Conservation (phyloP, 2,888 invertebrate species). For the Sepioteuthis lessoniana region DNA sequence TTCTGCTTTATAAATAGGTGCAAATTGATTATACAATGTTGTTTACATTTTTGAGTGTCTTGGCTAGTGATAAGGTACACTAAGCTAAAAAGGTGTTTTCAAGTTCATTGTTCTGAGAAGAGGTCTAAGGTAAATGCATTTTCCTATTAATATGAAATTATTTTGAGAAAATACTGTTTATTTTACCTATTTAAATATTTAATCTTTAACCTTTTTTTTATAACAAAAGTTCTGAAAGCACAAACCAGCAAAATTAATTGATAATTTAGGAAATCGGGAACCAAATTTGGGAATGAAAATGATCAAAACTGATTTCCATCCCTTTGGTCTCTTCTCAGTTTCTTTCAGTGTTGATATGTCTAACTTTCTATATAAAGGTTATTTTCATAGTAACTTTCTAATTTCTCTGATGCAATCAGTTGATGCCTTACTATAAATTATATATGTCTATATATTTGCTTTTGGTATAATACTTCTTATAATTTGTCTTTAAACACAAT, state of each 20-base stretch:
- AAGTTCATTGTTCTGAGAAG: not conserved
- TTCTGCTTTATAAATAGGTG: not conserved
- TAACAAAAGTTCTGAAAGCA: not conserved
- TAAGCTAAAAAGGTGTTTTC: not conserved
- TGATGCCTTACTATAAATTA: not conserved
- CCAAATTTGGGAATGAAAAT: no score
- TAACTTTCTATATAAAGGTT: not conserved
- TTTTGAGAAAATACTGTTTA: no score
- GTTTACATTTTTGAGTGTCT: not conserved
- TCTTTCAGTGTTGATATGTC: not conserved
- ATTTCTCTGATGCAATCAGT: not conserved
- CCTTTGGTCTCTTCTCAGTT: not conserved
- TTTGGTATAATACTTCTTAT: no score
- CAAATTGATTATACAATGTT: not conserved
- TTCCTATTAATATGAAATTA: no score
- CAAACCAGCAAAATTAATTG: not conserved
- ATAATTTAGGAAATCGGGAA: not conserved
- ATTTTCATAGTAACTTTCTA: not conserved
- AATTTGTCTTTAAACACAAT: no score
- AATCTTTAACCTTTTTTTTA: not conserved
- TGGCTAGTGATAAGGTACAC: not conserved
- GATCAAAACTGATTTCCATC: not conserved
- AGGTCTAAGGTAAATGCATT: not conserved
- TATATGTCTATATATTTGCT: not conserved
- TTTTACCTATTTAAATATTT: not conserved